A percentile compares a stretch with the other conserved stretches of the same genome.
These are phyloP conservation scores for Mugil cephalus DNA, from an alignment of 2,113 vertebrate genomes.

Conservation along the genomic window DNA sequence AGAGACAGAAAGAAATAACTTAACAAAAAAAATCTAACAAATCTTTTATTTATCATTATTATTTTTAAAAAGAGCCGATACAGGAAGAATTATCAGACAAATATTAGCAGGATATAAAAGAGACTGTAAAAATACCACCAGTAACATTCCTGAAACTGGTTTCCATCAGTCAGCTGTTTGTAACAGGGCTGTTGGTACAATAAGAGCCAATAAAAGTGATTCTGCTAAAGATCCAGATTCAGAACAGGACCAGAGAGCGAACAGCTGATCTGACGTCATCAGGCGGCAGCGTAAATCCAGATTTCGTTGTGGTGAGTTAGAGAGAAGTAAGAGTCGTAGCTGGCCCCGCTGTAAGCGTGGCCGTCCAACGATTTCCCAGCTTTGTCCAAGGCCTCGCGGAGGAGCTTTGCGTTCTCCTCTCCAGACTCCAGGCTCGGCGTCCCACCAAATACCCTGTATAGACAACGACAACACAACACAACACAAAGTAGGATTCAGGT, in stretches of 20 bases:
- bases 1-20: too few relatives aligned
- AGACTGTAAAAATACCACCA: too few relatives aligned
- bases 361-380: slow-evolving; percentile 46
- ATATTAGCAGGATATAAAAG: too few relatives aligned
- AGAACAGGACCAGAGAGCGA: too few relatives aligned
- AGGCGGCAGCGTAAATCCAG: slow-evolving; percentile 54
- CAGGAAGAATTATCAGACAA: too few relatives aligned
- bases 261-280: not conserved
- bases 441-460: slow-evolving; percentile 46
- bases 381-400: slow-evolving; percentile 21
- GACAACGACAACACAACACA: not conserved
- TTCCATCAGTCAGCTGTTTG: too few relatives aligned
- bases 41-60: too few relatives aligned
- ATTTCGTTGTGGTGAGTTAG: slow-evolving; percentile 71
- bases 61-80: too few relatives aligned
- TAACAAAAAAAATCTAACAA: too few relatives aligned
- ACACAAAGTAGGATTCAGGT: not conserved
- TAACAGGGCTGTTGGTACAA: too few relatives aligned
- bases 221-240: not conserved
- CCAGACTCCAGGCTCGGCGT: accelerated
- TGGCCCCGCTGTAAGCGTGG: slow-evolving; percentile 21
- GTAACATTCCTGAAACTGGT: too few relatives aligned
- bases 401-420: not conserved
- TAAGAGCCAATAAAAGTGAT: too few relatives aligned
- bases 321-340: slow-evolving; percentile 57